Evolutionary conservation across 2,888 invertebrate species (phyloP).

Genomic region (Andrena haemorrhoa): DNA sequence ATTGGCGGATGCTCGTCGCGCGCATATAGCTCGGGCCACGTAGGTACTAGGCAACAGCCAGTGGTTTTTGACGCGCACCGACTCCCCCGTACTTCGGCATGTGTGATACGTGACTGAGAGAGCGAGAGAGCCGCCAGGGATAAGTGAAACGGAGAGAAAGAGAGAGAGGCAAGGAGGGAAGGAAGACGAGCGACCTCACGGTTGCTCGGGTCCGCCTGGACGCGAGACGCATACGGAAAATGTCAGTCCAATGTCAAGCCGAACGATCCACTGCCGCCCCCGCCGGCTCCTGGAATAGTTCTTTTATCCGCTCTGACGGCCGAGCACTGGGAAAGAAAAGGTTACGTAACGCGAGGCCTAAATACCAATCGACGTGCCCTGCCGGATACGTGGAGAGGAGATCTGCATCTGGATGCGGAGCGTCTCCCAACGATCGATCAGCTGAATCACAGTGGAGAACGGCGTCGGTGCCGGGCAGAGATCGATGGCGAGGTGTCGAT

Average conservation of each 20-base stretch:
- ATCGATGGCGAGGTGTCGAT: slow-evolving; percentile 41
- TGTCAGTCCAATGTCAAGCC: slow-evolving; percentile 78
- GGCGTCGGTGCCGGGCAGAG: not conserved
- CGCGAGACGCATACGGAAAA: slow-evolving; percentile 80
- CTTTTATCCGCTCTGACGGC: slow-evolving; percentile 69
- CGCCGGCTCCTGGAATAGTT: slow-evolving; percentile 65
- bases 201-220: slow-evolving; percentile 58
- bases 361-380: slow-evolving; percentile 69
- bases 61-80: slow-evolving; percentile 45
- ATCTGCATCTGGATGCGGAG: slow-evolving; percentile 60
- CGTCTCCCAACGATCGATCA: slow-evolving; percentile 18
- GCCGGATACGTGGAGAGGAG: slow-evolving; percentile 38
- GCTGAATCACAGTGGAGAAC: slow-evolving; percentile 21
- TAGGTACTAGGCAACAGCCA: slow-evolving; percentile 38
- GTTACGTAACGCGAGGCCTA: slow-evolving; percentile 74
- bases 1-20: slow-evolving; percentile 74
- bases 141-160: not conserved
- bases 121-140: not conserved
- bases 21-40: slow-evolving; percentile 68
- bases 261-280: slow-evolving; percentile 56
- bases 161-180: not conserved
- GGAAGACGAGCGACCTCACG: slow-evolving; percentile 28
- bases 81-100: slow-evolving; percentile 38
- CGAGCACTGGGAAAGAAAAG: slow-evolving; percentile 62
- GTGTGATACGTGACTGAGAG: slow-evolving; percentile 52